phyloP scores from a whole-genome alignment of 2,113 vertebrate species.

The Mugil cephalus region DNA sequence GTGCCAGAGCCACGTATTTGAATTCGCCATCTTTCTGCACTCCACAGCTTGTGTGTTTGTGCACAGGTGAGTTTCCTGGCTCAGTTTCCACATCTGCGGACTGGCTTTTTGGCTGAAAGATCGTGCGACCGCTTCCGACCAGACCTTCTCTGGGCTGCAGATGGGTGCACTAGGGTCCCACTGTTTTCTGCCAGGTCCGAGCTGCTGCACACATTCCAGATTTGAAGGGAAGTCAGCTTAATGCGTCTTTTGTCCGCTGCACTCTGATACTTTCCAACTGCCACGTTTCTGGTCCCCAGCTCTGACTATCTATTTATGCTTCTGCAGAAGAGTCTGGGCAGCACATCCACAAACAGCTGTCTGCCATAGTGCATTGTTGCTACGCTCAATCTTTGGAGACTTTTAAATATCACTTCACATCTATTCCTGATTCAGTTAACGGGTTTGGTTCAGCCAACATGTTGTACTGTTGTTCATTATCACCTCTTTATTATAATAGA shows the following conservation, averaged over 20 bases:
- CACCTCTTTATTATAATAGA: too few species aligned
- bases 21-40: neutral
- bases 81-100: neutral
- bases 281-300: neutral
- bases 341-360: neutral
- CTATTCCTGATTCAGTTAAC: too few species aligned
- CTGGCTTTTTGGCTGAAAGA: neutral
- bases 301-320: neutral
- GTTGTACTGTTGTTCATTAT: too few species aligned
- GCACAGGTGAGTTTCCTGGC: neutral
- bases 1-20: neutral
- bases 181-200: neutral
- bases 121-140: neutral
- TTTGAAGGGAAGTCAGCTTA: neutral
- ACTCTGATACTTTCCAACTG: neutral
- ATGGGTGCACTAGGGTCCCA: neutral
- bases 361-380: neutral
- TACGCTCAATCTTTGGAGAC: too few species aligned
- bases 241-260: neutral
- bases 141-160: neutral
- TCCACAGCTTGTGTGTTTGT: neutral
- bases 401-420: too few species aligned
- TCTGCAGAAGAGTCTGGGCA: neutral
- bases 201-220: neutral
- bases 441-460: too few species aligned